Base-by-base conservation (phyloP, 2,888 invertebrate genomes). In the Corythucha ciliata region DNA sequence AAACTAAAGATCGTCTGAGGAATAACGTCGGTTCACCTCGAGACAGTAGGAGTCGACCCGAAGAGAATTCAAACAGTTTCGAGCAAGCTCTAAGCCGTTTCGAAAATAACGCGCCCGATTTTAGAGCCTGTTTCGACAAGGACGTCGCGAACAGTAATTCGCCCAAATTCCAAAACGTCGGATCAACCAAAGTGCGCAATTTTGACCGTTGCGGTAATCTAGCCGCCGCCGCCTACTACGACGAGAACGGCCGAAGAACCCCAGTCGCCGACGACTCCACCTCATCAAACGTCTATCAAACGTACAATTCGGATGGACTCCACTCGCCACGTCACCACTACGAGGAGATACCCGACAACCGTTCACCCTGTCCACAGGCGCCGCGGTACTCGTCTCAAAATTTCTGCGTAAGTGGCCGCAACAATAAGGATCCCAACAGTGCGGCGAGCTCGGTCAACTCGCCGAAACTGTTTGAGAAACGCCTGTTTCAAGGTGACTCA, bases 241-340 rank as follows among this genome's bases (percentile, higher is more conserved):
- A 45, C 8, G 45, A 51, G 14, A 20, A 29, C 12, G 21, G 18
- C 7, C 25, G 37, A n/a, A 24, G 22, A 8, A n/a, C 16, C 12
- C 8, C n/a, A 14, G 24, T 16, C 16, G 24, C 24, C 21, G 8
- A 16, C n/a, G 27, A 39, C 14, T 40, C 32, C 22, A 33, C 18
- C 25, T n/a, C n/a, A n/a, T n/a, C n/a, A n/a, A n/a, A n/a, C n/a
- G 41, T 53, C 33, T 36, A 32, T n/a, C 36, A 42, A 20, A 41
- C 53, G 22, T 54, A 51, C 32, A 53, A 48, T 39, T 37, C 50
- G 7, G 53, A 51, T 41, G 41, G 46, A n/a, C 45, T 52, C 5
- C 52, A 49, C 32, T 48, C 53, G 7, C 53, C 53, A 3, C 42
- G 52, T 20, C 56, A 54, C 12, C 56, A 57, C 41, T 57, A 57